Percentiles rank a stretch among this genome's conserved stretches.
These are phyloP conservation scores for Cladorhizidae sp. DNA, from an alignment of 37 sponge, comb jelly and placozoan species.

Conservation along the genomic window DNA sequence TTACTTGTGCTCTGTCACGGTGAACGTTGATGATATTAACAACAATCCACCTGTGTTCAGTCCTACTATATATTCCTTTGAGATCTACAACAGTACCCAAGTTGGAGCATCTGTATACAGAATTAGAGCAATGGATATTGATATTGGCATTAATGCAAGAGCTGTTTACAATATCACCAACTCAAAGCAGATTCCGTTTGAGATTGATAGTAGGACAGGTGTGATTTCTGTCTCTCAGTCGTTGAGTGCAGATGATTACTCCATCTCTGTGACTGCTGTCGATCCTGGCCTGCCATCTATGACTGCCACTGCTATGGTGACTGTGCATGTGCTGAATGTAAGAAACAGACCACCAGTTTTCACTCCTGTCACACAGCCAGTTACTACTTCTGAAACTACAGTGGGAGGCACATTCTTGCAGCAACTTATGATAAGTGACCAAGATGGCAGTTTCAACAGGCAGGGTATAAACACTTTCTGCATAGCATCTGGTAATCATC, in stretches of 20 bases:
- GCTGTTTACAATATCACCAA: background rate
- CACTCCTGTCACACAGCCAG: background rate
- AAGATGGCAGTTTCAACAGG: conserved; percentile 12
- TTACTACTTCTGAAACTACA: conserved; percentile 29
- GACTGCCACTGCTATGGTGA: conserved; percentile 3
- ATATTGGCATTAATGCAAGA: conserved; percentile 45
- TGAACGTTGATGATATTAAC: conserved; percentile 60
- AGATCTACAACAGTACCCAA: conserved; percentile 66
- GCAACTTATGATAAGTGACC: conserved; percentile 6
- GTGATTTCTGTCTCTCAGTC: background rate
- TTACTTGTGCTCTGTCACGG: conserved; percentile 58
- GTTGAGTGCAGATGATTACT: background rate
- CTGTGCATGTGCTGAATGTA: conserved; percentile 24
- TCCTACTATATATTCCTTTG: conserved; percentile 10
- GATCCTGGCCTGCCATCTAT: conserved; percentile 20
- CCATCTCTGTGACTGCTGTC: conserved; percentile 25
- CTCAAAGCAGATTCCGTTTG: conserved; percentile 17
- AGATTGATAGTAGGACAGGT: conserved; percentile 33
- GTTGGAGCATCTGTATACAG: conserved; percentile 28
- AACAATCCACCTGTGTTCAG: conserved; percentile 62
- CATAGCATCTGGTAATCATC: conserved; percentile 47
- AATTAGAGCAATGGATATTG: conserved; percentile 44
- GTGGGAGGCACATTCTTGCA: background rate
- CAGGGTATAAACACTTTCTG: conserved; percentile 58
- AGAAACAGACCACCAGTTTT: conserved; percentile 48